These are phyloP conservation scores for Platycercus adscitus DNA, from an alignment of 2,113 vertebrate species.

Conservation along the genomic window DNA sequence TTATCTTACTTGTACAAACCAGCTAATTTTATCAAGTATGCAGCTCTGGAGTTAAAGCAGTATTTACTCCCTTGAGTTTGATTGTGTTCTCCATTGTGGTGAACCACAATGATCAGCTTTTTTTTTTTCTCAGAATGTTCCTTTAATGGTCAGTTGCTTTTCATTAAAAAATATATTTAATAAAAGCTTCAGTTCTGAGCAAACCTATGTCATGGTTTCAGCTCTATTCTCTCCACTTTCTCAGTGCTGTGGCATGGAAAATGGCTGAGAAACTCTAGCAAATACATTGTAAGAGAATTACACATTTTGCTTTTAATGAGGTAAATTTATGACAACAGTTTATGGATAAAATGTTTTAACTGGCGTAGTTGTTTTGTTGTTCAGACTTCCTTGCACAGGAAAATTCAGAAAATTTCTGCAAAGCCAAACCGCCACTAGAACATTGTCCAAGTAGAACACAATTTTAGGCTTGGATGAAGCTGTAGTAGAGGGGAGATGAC, in stretches of 20 bases:
- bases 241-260: neutral
- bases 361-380: neutral
- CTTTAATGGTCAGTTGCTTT: neutral
- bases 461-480: neutral
- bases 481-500: neutral
- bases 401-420: neutral
- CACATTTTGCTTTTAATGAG: neutral
- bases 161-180: neutral
- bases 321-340: neutral
- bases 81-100: neutral
- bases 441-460: neutral
- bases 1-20: neutral
- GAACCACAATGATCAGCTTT: accelerated
- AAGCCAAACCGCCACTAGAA: neutral
- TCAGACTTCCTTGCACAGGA: neutral
- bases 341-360: neutral
- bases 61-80: neutral
- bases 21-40: neutral
- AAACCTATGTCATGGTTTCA: neutral
- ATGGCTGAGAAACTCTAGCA: neutral
- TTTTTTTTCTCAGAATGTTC: neutral
- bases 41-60: neutral
- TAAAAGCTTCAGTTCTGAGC: neutral
- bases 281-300: neutral
- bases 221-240: neutral